Base-by-base conservation (phyloP, 2,113 vertebrate species). In the Hippopotamus amphibius region DNA sequence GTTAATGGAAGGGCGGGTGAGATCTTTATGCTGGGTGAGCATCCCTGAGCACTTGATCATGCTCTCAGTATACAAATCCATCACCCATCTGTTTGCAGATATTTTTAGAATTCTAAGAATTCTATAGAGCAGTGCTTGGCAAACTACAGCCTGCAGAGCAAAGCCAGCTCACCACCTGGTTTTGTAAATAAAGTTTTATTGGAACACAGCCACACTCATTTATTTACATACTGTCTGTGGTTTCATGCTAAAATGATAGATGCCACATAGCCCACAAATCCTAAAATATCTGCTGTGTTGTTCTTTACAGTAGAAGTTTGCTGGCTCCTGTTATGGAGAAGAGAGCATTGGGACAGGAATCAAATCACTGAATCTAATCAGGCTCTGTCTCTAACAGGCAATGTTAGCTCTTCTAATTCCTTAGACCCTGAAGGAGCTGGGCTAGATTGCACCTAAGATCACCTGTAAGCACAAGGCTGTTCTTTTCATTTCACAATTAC, bases 141-240 rank as follows among this genome's bases (percentile, higher is more conserved):
- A 90, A 69, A 85, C 50, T 48, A 72, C 13, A 61, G 57, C 28
- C 63, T 53, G 10, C 28, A 48, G 41, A 33, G 46, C 33, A 50
- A 97, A 93, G 66, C 55, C 57, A 84, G 11, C 19, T 28, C n/a
- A 22, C 43, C 86, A 65, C n/a, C 86, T 96, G 48, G 41, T 96
- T 89, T 63, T 93, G 50, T 83, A 90, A 96, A 86, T 92, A 93
- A 93, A 97, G 57, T 85, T 96, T 90, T 92, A 86, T 93, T 87
- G 57, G 76, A 66, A 65, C n/a, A 24, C 3, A 63, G 77, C 59
- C 80, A 74, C 46, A 10, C 3, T 57, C 48, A 46, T 82, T 88
- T 82, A 68, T 85, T 89, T 79, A 17, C 48, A 61, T 59, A 37
- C 82, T 77, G 16, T 63, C 21, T 68, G 3, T 17, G 53, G 48